phyloP scores from a whole-genome alignment of 2,797 vertebrate species.

The Falco cherrug region DNA sequence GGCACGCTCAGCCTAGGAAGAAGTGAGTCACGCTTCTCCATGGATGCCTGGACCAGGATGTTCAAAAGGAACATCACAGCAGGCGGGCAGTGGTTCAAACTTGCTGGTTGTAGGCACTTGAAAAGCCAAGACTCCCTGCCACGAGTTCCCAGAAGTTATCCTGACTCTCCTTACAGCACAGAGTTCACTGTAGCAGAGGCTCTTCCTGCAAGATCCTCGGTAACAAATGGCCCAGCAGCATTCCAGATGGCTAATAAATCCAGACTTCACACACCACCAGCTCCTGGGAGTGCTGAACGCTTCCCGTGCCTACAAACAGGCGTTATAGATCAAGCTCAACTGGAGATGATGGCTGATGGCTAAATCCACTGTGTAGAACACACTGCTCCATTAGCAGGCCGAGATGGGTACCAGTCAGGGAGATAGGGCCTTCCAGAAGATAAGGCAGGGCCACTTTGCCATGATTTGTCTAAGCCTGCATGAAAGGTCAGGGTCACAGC shows the following conservation, averaged over 20 bases:
- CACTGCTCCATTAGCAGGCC: not conserved
- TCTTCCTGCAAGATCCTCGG: not conserved
- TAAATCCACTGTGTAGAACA: not conserved
- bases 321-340: not conserved
- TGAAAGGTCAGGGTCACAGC: not conserved
- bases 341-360: not conserved
- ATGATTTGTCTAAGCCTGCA: not conserved
- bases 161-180: not conserved
- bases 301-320: not conserved
- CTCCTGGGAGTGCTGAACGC: not conserved
- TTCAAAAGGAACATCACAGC: not conserved
- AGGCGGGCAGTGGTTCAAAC: not conserved
- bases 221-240: not conserved
- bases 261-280: not conserved
- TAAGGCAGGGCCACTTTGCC: not conserved
- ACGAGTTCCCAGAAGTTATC: not conserved
- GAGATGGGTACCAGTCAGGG: not conserved
- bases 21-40: not conserved
- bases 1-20: not conserved
- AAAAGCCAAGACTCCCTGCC: not conserved
- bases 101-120: not conserved
- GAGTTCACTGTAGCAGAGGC: not conserved
- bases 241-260: constrained; percentile 12
- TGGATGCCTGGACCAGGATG: not conserved
- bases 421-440: not conserved